A percentile compares a stretch with the other conserved stretches of the same genome.
Conservation (phyloP, 2,797 vertebrate species). For the Poeciliopsis infans region DNA sequence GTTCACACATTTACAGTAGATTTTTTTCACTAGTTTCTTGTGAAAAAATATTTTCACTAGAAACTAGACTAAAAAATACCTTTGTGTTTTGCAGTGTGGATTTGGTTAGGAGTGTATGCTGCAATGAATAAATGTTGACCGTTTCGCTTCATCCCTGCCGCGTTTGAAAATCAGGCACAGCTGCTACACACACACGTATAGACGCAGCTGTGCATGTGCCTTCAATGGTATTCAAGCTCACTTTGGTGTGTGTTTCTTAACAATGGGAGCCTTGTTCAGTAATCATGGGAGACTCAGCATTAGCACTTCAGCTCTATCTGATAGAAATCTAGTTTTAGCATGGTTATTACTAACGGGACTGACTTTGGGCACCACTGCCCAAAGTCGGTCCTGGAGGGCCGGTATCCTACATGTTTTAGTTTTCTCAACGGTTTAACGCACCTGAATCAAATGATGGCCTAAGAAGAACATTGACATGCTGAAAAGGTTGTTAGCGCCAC, state of each 20-base stretch:
- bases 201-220: slow-evolving; percentile 55
- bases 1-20: too few species aligned
- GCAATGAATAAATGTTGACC: slow-evolving; percentile 4
- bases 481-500: too few species aligned
- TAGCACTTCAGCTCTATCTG: slow-evolving; percentile 49
- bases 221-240: slow-evolving; percentile 38
- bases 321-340: slow-evolving; percentile 42
- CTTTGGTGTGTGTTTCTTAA: slow-evolving; percentile 44
- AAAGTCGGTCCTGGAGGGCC: too few species aligned
- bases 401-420: too few species aligned
- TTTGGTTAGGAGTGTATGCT: not conserved
- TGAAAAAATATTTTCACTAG: too few species aligned
- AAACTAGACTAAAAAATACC: too few species aligned
- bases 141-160: slow-evolving; percentile 21
- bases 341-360: slow-evolving; percentile 40
- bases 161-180: slow-evolving; percentile 27
- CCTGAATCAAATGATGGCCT: too few species aligned
- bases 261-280: slow-evolving; percentile 63
- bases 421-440: too few species aligned
- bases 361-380: too few species aligned
- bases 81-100: too few species aligned
- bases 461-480: too few species aligned
- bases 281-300: slow-evolving; percentile 47
- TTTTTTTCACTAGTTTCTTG: too few species aligned
- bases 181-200: slow-evolving; percentile 34